Conservation (phyloP, 2,888 invertebrate genomes). For the Luperina testacea region DNA sequence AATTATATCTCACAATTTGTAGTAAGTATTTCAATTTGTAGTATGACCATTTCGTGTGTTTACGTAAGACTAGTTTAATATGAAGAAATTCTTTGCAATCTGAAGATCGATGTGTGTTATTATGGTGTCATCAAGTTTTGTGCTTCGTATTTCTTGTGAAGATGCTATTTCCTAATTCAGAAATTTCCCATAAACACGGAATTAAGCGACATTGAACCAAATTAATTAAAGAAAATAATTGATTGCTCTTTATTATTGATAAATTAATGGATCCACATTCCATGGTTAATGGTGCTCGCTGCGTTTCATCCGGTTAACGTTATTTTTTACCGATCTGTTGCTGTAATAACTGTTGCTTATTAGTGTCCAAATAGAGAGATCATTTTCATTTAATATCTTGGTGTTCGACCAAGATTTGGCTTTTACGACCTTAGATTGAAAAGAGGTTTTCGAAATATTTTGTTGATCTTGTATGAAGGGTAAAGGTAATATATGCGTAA, state of each 20-base stretch:
- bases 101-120: slow-evolving; percentile 11
- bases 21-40: slow-evolving; percentile 43
- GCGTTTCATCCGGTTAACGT: slow-evolving; percentile 62
- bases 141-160: neutral
- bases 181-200: slow-evolving; percentile 50
- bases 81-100: slow-evolving; percentile 4
- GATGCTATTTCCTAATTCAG: slow-evolving; percentile 22
- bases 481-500: neutral
- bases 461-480: neutral
- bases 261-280: slow-evolving; percentile 71
- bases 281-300: slow-evolving; percentile 56
- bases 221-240: slow-evolving; percentile 43
- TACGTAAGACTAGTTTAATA: neutral
- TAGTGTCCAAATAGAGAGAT: slow-evolving; percentile 23
- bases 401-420: neutral
- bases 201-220: slow-evolving; percentile 48
- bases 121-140: neutral
- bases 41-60: neutral
- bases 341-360: slow-evolving; percentile 36
- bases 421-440: slow-evolving; percentile 14
- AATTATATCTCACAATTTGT: slow-evolving; percentile 31
- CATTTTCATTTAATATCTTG: slow-evolving; percentile 16
- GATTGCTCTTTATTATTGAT: slow-evolving; percentile 41
- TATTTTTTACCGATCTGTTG: slow-evolving; percentile 42
- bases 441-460: slow-evolving; percentile 10